Evolutionary conservation across 2,888 invertebrate genomes (phyloP).

Genomic region (Seira ritae): DNA sequence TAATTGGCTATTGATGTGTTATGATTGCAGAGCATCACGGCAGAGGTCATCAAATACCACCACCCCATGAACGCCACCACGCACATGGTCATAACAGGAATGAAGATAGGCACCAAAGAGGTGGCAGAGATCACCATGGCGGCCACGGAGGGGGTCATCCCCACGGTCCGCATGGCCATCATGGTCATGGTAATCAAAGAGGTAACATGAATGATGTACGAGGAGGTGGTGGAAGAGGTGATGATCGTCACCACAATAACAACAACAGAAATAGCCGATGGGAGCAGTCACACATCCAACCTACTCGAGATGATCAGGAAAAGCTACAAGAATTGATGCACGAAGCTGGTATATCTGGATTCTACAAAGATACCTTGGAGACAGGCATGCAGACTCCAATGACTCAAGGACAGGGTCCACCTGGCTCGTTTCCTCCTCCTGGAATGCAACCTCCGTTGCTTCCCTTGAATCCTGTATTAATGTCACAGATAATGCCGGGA

Average conservation of each 20-base stretch:
- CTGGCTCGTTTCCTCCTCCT: conserved; percentile 21
- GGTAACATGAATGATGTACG: conserved; percentile 32
- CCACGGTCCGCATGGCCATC: conserved; percentile 29
- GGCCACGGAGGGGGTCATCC: conserved; percentile 26
- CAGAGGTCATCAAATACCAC: conserved; percentile 29
- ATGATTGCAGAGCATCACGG: conserved; percentile 57
- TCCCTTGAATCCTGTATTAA: conserved; percentile 48
- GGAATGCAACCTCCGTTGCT: conserved; percentile 45
- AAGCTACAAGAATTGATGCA: conserved; percentile 73
- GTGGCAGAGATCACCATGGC: conserved; percentile 38
- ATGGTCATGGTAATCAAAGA: conserved; percentile 34
- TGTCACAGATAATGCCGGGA: conserved; percentile 54
- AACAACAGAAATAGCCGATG: conserved; percentile 52
- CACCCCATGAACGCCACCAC: conserved; percentile 40
- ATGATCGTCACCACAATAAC: conserved; percentile 40
- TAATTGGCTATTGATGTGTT: too few species aligned
- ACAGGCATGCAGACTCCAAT: conserved; percentile 27
- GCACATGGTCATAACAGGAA: conserved; percentile 32
- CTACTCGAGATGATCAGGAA: conserved; percentile 71
- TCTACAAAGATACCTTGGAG: conserved; percentile 71
- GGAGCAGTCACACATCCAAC: conserved; percentile 64
- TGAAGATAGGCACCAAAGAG: conserved; percentile 27
- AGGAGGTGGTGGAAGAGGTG: conserved; percentile 76
- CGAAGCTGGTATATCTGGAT: conserved; percentile 72
- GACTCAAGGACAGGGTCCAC: neutral